Base-by-base conservation (phyloP, 2,888 invertebrate genomes). In the Thysanoteuthis rhombus region DNA sequence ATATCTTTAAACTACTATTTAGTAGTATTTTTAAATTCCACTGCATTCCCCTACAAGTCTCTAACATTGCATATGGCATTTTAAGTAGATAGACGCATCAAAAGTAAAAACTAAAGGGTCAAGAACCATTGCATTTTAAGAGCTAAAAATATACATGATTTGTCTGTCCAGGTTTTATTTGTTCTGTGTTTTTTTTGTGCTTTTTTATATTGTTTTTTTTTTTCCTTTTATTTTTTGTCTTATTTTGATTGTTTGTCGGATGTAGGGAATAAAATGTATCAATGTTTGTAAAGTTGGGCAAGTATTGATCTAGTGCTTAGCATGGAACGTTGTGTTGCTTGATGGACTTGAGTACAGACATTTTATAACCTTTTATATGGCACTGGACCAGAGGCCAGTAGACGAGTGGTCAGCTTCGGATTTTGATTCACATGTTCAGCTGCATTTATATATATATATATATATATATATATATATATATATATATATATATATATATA, bases 361-460 rank as follows among this genome's bases (percentile, higher is more conserved):
- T 75, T 75, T 75, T 75, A 75, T 75, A 75, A 75, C 75, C 75
- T 75, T 75, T 75, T 75, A 75, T 75, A 75, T 75, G 75, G 75
- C 75, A 75, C n/a, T 75, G 75, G n/a, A 75, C 75, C n/a, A 75
- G 75, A 75, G 75, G n/a, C 75, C 75, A 75, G 75, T 75, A 75
- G 75, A 75, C 75, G n/a, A 75, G 75, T 36, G 75, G 75, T 75
- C 75, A 75, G 75, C 75, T 75, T 75, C 75, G 36, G 75, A 75
- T n/a, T 75, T 10, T 32, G 32, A 32, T n/a, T 75, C 75, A 75
- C 75, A 75, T 75, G 75, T 75, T 75, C n/a, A 19, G 75, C n/a
- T 75, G 16, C n/a, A 32, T 58, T 6, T 58, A 58, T 58, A 28
- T 58, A 58, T 58, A 58, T 5, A 25, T 58, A 58, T 58, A 28